Evolutionary conservation across 2,888 invertebrate genomes (phyloP).

Genomic region (Thymelicus acteon): DNA sequence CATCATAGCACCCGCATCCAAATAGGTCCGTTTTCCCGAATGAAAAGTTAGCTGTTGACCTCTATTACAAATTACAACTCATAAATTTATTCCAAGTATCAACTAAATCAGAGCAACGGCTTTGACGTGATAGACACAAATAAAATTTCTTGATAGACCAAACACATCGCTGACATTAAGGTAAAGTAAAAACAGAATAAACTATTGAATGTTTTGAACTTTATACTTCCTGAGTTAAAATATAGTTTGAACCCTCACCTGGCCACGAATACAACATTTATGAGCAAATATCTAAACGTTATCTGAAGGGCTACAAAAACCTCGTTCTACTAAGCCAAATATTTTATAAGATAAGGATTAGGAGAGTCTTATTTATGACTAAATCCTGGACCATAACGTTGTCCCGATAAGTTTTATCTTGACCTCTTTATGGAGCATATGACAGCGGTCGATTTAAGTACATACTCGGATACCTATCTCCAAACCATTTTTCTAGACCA

Average conservation of each 20-base stretch:
- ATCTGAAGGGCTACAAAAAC: background rate
- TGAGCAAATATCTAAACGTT: constrained; percentile 1
- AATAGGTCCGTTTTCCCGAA: too few species aligned
- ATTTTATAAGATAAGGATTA: constrained; percentile 32
- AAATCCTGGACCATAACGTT: constrained; percentile 29
- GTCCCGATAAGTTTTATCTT: constrained; percentile 35
- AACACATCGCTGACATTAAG: too few species aligned
- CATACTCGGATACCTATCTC: constrained; percentile 26
- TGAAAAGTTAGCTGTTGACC: too few species aligned
- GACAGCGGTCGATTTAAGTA: constrained; percentile 38
- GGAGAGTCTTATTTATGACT: constrained; percentile 26
- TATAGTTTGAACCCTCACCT: background rate
- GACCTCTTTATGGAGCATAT: constrained; percentile 35
- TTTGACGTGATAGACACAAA: too few species aligned
- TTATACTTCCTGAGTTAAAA: too few species aligned
- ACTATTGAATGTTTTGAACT: too few species aligned
- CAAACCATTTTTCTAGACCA: constrained; percentile 26
- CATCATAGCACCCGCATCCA: too few species aligned
- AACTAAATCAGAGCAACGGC: too few species aligned
- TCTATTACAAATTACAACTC: too few species aligned
- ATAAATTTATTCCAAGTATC: too few species aligned
- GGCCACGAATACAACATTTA: background rate
- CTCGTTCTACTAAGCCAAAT: background rate
- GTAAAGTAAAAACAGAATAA: too few species aligned
- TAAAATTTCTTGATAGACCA: too few species aligned